Evolutionary conservation across 2,888 invertebrate genomes (phyloP), one percentile per base, ranked within the genome.

Genomic region (Beris morrisii): DNA sequence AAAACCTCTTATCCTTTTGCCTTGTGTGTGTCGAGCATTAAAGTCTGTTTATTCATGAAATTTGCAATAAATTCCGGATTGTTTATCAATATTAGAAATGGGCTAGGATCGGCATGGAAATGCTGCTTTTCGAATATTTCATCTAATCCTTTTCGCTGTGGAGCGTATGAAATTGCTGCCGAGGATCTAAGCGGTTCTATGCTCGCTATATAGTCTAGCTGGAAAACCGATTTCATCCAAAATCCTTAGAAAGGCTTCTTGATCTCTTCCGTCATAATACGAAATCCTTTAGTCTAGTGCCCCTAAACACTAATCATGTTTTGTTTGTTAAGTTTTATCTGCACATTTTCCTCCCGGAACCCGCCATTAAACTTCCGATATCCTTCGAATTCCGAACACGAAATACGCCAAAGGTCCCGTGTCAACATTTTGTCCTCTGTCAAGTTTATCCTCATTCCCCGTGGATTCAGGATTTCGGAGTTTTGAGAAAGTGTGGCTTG

Each of bases 361-460:
- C 46, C 15, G 12, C 46, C 38, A 46, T 46, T 50, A 4, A 4
- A 46, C 6, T 15, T 15, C 7, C 32, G 15, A 13, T 31, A 56
- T 56, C 56, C 38, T 56, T 43, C 11, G 9, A 15, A 15, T n/a
- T 38, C 13, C 15, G n/a, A 38, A 30, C 12, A 55, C 13, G 38
- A 43, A 15, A 56, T n/a, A 15, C 31, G 46, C 30, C 31, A n/a
- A 31, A 59, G 28, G 52, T 52, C 61, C 43, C 43, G 7, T 61
- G 61, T 61, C 61, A 52, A 52, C 61, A 61, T 52, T 61, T 61
- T 61, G 61, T 61, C 38, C 38, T 52, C 13, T 61, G 38, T 61
- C 45, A 61, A 61, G 52, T 52, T 50, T 52, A 28, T 15, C 52
- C 22, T 52, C 5, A 22, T 22, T 6, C 28, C 15, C 28, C 9